These are phyloP conservation scores for Dorcus hopei DNA, from an alignment of 2,888 invertebrate species.

Conservation along the genomic window DNA sequence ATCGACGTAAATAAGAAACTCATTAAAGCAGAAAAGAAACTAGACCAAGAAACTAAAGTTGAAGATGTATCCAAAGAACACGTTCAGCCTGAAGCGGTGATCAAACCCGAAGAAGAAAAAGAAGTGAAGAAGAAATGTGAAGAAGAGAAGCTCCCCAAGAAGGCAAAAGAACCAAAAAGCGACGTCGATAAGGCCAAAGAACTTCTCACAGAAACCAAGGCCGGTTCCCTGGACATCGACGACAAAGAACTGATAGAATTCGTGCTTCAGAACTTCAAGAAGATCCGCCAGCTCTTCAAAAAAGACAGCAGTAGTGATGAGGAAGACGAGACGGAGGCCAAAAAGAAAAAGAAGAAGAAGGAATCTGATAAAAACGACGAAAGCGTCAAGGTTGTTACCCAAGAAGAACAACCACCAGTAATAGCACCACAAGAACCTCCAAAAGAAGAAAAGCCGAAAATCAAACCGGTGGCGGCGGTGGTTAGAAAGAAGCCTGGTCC, in stretches of 20 bases:
- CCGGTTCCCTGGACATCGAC: slow-evolving; percentile 9
- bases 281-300: slow-evolving; percentile 16
- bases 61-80: slow-evolving; percentile 1
- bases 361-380: background rate
- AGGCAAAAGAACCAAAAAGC: slow-evolving; percentile 4
- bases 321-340: slow-evolving; percentile 6
- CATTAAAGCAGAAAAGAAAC: background rate
- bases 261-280: slow-evolving; percentile 16
- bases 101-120: too few relatives aligned
- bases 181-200: slow-evolving; percentile 10
- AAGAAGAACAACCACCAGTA: background rate
- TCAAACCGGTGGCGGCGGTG: background rate
- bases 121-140: background rate
- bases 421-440: background rate
- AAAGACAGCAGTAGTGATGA: slow-evolving; percentile 15
- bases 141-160: slow-evolving; percentile 11
- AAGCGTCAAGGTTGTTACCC: background rate
- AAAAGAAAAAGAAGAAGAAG: slow-evolving; percentile 13
- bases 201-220: slow-evolving; percentile 7
- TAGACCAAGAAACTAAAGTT: slow-evolving; percentile 1
- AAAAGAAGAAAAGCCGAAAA: background rate
- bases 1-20: background rate
- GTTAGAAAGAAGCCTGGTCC: background rate
- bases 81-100: background rate
- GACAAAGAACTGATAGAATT: slow-evolving; percentile 11